Conservation (phyloP, 2,797 vertebrate species). For the Enoplosus armatus region DNA sequence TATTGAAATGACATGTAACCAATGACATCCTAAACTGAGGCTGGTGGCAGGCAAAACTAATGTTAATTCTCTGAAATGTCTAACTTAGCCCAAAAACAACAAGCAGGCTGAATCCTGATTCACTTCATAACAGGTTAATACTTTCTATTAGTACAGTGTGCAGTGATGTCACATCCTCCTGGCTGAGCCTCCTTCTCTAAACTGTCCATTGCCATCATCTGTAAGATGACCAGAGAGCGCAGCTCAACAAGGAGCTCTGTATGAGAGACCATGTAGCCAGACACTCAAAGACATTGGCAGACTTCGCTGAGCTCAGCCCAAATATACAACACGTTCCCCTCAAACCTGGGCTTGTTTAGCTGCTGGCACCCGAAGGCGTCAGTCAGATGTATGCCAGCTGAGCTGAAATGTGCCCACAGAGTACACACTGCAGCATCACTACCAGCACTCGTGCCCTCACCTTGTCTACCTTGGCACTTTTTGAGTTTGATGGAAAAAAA, state of each 20-base stretch:
- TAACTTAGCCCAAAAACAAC: slow-evolving; percentile 34
- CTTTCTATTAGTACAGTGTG: slow-evolving; percentile 14
- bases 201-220: slow-evolving; percentile 51
- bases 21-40: slow-evolving; percentile 11
- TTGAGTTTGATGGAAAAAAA: slow-evolving; percentile 74
- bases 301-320: slow-evolving; percentile 68
- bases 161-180: slow-evolving; percentile 58
- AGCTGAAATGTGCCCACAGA: slow-evolving; percentile 76
- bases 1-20: slow-evolving; percentile 7
- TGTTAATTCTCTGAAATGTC: slow-evolving; percentile 29
- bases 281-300: slow-evolving; percentile 79
- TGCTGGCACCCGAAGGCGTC: slow-evolving; percentile 73
- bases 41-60: slow-evolving; percentile 4
- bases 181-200: slow-evolving; percentile 33
- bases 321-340: slow-evolving; percentile 65
- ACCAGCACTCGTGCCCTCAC: slow-evolving; percentile 68
- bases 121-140: slow-evolving; percentile 30
- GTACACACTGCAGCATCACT: slow-evolving; percentile 73
- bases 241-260: slow-evolving; percentile 67
- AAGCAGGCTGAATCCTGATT: slow-evolving; percentile 20
- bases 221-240: slow-evolving; percentile 43
- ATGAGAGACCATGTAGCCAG: slow-evolving; percentile 61
- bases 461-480: slow-evolving; percentile 83
- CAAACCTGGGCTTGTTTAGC: slow-evolving; percentile 80
- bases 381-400: slow-evolving; percentile 76